phyloP scores from a whole-genome alignment of 2,113 vertebrate species.

The Climacteris rufus region DNA sequence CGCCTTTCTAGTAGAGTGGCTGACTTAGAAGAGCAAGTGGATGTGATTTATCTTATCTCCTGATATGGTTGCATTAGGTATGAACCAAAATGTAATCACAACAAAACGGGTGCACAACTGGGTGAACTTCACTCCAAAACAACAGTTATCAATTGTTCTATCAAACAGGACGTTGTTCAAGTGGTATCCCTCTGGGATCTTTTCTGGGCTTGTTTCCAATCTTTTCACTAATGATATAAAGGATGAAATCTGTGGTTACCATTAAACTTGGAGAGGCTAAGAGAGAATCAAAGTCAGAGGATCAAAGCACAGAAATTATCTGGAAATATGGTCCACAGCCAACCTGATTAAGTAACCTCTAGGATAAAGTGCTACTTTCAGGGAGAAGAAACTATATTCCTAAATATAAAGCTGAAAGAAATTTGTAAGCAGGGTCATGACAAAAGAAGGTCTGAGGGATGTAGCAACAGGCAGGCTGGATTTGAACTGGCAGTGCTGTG shows the following conservation, averaged over 20 bases:
- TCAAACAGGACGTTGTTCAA: conserved; percentile 47
- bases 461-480: neutral
- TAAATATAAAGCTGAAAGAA: neutral
- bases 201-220: conserved; percentile 24
- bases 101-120: neutral
- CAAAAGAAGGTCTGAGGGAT: neutral
- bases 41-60: neutral
- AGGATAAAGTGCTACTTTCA: neutral
- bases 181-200: neutral
- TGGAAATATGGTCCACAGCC: neutral
- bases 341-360: neutral
- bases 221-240: conserved; percentile 6
- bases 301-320: neutral
- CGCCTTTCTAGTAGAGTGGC: neutral
- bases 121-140: neutral
- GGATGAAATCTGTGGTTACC: conserved; percentile 16
- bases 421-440: neutral
- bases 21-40: neutral
- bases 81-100: neutral
- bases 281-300: neutral
- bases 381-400: neutral
- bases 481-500: neutral
- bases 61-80: neutral
- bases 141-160: conserved; percentile 33
- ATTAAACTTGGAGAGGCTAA: neutral